Conservation (phyloP, 2,888 invertebrate genomes). For the Nyleta sp. region DNA sequence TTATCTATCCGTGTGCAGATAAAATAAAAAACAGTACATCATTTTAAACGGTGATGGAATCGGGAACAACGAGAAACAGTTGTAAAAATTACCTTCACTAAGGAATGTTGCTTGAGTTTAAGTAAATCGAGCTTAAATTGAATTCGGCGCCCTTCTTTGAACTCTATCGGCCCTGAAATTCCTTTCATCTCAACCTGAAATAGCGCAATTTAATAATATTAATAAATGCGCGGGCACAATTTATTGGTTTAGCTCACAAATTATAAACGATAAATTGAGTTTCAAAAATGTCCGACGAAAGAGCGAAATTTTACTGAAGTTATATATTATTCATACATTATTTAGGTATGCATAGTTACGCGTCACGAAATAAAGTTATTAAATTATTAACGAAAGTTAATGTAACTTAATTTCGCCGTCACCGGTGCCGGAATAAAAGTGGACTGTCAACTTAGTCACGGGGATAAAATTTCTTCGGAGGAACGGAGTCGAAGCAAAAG, state of each 20-base stretch:
- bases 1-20: too few species aligned
- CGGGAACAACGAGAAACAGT: too few species aligned
- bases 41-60: too few species aligned
- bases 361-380: slow-evolving; percentile 51
- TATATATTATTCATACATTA: slow-evolving; percentile 57
- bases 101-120: slow-evolving; percentile 88
- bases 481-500: slow-evolving; percentile 41
- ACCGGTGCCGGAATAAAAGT: slow-evolving; percentile 46
- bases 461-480: slow-evolving; percentile 47
- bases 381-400: slow-evolving; percentile 62
- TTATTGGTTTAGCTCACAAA: slow-evolving; percentile 26
- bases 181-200: slow-evolving; percentile 90
- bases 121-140: slow-evolving; percentile 90
- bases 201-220: slow-evolving; percentile 25
- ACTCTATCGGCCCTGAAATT: slow-evolving; percentile 90
- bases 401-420: slow-evolving; percentile 42
- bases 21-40: too few species aligned
- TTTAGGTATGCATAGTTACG: slow-evolving; percentile 50
- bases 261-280: slow-evolving; percentile 47
- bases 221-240: slow-evolving; percentile 33
- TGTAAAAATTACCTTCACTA: slow-evolving; percentile 84
- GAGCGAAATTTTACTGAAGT: slow-evolving; percentile 25
- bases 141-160: slow-evolving; percentile 90
- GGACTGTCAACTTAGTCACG: slow-evolving; percentile 43
- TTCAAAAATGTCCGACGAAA: slow-evolving; percentile 44